Percentiles rank a stretch among this genome's conserved stretches.
phyloP scores from a whole-genome alignment of 2,113 vertebrate species.

The Alethe castanea region DNA sequence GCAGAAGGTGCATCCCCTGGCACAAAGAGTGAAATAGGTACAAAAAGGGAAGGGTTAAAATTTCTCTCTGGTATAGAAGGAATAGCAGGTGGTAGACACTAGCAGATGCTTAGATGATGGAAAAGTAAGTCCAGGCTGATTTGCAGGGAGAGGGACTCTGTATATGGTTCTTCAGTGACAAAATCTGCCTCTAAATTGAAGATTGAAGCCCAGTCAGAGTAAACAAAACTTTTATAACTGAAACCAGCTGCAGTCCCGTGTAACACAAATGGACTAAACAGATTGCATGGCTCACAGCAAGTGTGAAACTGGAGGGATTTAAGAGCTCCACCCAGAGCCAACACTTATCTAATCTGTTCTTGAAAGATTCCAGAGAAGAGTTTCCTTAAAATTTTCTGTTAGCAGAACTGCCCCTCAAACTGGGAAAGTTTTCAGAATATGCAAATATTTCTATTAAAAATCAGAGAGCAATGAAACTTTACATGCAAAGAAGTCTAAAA shows the following conservation, averaged over 20 bases:
- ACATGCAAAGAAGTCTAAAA: not conserved
- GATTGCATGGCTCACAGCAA: not conserved
- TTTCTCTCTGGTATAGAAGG: not conserved
- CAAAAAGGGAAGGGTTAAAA: not conserved
- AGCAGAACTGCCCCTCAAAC: not conserved
- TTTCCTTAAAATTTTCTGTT: not conserved
- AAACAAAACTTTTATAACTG: not conserved
- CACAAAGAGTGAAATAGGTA: not conserved
- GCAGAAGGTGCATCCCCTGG: not conserved
- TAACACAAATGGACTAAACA: not conserved
- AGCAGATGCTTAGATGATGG: not conserved
- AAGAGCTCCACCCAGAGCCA: not conserved
- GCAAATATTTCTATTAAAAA: not conserved
- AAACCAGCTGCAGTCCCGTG: not conserved
- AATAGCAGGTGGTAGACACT: slow-evolving; percentile 46
- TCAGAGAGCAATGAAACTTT: not conserved
- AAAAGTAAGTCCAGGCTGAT: not conserved
- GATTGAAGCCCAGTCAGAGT: not conserved
- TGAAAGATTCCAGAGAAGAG: not conserved
- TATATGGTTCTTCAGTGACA: not conserved
- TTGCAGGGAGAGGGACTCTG: not conserved
- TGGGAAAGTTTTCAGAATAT: not conserved
- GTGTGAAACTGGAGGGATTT: not conserved
- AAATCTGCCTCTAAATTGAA: not conserved
- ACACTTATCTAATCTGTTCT: not conserved